Conservation (phyloP, 2,113 vertebrate genomes). For the Tor tambroides region DNA sequence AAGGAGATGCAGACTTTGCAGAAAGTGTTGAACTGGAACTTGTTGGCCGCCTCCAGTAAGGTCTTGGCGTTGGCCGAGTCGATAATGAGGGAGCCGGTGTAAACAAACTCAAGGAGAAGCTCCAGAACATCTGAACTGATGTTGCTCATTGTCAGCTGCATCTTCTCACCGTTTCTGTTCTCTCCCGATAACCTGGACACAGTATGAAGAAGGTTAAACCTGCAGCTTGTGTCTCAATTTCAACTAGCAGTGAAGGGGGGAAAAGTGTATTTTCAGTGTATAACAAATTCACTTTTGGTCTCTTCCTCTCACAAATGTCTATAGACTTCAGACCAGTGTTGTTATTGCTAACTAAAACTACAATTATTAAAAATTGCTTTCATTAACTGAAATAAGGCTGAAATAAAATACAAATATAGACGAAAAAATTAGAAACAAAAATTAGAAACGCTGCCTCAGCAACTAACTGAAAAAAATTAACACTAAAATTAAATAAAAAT, state of each 20-base stretch:
- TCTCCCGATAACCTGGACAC: slow-evolving; percentile 87
- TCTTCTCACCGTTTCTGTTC: slow-evolving; percentile 84
- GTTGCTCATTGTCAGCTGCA: slow-evolving; percentile 93
- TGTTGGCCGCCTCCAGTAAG: slow-evolving; percentile 96
- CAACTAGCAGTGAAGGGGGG: neutral
- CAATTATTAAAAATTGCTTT: neutral
- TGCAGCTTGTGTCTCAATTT: neutral
- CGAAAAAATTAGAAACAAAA: neutral
- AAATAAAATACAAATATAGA: neutral
- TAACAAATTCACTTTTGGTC: neutral
- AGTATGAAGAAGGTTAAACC: slow-evolving; percentile 74
- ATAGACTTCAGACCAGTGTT: neutral
- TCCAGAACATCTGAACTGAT: slow-evolving; percentile 92
- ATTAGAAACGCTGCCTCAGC: neutral
- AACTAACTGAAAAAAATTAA: slow-evolving; percentile 25
- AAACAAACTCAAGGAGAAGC: slow-evolving; percentile 96
- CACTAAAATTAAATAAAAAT: slow-evolving; percentile 37
- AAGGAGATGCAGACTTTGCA: slow-evolving; percentile 99
- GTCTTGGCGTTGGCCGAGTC: slow-evolving; percentile 97
- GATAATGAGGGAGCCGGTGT: slow-evolving; percentile 97
- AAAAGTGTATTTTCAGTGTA: neutral
- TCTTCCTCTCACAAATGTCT: neutral
- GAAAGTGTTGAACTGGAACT: slow-evolving; percentile 99
- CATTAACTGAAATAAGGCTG: neutral
- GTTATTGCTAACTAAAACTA: neutral